Base-by-base conservation (phyloP, 2,888 invertebrate species). In the Didymodactylos carnosus region DNA sequence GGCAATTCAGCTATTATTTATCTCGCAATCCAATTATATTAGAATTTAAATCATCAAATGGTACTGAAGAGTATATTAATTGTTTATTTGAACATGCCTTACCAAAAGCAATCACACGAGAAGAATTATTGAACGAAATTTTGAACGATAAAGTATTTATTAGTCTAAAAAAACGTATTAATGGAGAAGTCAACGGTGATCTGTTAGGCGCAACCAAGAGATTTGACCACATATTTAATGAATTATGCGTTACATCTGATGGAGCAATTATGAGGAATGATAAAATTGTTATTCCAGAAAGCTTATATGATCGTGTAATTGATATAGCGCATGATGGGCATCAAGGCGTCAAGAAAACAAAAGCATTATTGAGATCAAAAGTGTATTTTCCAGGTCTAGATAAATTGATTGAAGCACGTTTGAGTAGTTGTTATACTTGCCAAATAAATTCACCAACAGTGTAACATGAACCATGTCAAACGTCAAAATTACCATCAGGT, bases 1-100 rank as follows among this genome's bases (percentile, higher is more conserved):
- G 76, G 77, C 46, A 80, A 79, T 71, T 77, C 78, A 19, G 77
- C 77, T 10, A 79, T 74, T 75, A 73, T 40, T 51, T 77, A 16
- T 76, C 76, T 77, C 78, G 75, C 69, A 78, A 79, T 27, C 77
- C 78, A 53, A 40, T 41, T 62, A 41, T 14, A 40, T 25, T 29
- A 51, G 51, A 16, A 72, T 69, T 35, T 51, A 19, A 62, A 35
- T 71, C 72, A 39, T 46, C 70, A 70, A 76, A 76, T 51, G 40
- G 76, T 16, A 78, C 77, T 2, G 79, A 79, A 69, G 75, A 77
- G 49, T 78, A 78, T 75, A 76, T 78, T 2, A 73, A 75, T 43
- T 78, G 77, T 72, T 53, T 79, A 11, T 40, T 75, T 0, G 39
- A 71, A 16, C 53, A 75, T 13, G 53, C 76, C 11, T 73, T 76